Evolutionary conservation across 1,140 invertebrate species (phyloP), one percentile per base, ranked within the genome.

Genomic region (Augochlora pura): DNA sequence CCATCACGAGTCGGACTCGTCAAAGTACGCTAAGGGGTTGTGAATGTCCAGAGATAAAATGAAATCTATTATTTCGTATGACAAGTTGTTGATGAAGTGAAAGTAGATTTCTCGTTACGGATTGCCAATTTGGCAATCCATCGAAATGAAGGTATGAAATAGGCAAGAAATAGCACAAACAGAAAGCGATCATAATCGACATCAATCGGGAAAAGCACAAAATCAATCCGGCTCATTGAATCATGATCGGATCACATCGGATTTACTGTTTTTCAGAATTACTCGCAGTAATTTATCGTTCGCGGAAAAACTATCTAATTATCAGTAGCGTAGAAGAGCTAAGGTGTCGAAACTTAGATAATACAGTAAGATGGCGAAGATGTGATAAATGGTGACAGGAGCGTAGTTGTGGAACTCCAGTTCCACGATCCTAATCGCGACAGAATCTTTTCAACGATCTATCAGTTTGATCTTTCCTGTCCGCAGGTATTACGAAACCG

Each of bases 401-500:
- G 10, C 16, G 16, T 18, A 52, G 49, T 7, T 0, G 12, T 7
- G 49, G 18, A 16, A 68, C 52, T 49, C n/a, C 38, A 42, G 32
- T 38, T 64, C 18, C 27, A 38, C 9, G 60, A 63, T 64, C 38
- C 32, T 12, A 64, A 64, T 21, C 54, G n/a, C n/a, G 54, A n/a
- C 54, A 74, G 49, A 72, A 67, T 79, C 25, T 38, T 32, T 63
- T 54, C 39, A 79, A 25, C 32, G 77, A 79, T 73, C 49, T 42
- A 63, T 54, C 16, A 12, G 42, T 23, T 39, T 21, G 18, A 59
- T 46, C 62, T 73, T 76, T 49, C 63, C 39, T 81, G 63, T 84
- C 79, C 18, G 2, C 94, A 99, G 98, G 94, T 99, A 99, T 94
- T 99, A 99, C 92, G 98, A 99, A 93, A 99, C 98, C 90, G 99